Evolutionary conservation across 2,888 invertebrate genomes (phyloP).

Genomic region (Patella caerulea): DNA sequence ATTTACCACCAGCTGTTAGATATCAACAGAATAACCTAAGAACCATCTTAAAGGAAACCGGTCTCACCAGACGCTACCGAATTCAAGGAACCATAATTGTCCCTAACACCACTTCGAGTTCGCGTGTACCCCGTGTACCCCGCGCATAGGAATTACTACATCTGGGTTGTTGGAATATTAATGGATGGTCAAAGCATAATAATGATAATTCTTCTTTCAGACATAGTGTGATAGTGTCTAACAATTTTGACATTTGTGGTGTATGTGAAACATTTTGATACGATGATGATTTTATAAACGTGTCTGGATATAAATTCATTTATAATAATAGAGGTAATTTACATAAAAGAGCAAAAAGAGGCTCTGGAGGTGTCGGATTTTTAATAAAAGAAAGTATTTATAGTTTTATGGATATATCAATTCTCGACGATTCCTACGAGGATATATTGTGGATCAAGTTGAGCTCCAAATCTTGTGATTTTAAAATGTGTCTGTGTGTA

Average conservation of each 20-base stretch:
- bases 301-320: conserved; percentile 17
- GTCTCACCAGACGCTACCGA: no score
- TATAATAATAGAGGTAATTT: conserved; percentile 16
- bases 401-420: background rate
- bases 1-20: no score
- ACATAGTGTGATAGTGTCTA: background rate
- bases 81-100: no score
- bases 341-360: conserved; percentile 18
- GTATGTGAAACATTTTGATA: conserved; percentile 18
- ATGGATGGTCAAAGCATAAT: conserved; percentile 10
- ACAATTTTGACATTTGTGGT: conserved; percentile 11
- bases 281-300: conserved; percentile 17
- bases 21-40: no score
- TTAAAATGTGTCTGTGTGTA: no score
- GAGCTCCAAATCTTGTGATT: no score
- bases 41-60: no score
- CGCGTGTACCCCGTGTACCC: no score
- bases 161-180: conserved; percentile 18
- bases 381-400: background rate
- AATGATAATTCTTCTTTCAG: conserved; percentile 18
- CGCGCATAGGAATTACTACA: conserved; percentile 15
- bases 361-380: conserved; percentile 23
- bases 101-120: no score
- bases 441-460: no score
- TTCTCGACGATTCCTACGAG: no score